These are phyloP conservation scores for Denticeps clupeoides DNA, from an alignment of 2,797 vertebrate species.

Conservation along the genomic window DNA sequence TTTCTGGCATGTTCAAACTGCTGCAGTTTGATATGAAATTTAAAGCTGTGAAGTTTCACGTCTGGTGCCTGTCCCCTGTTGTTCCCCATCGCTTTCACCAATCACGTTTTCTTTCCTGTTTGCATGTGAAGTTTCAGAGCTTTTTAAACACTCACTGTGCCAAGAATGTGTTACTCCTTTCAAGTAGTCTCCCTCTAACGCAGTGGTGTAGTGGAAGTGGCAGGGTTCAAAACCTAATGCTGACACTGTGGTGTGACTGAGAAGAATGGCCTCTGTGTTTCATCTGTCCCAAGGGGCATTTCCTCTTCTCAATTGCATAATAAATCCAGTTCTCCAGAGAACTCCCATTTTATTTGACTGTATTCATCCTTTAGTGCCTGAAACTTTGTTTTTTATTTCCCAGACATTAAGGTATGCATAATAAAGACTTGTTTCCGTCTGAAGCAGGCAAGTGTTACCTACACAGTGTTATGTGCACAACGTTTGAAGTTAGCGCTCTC, in stretches of 20 bases:
- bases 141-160: conserved; percentile 21
- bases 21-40: conserved; percentile 7
- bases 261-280: no score
- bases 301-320: neutral
- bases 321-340: conserved; percentile 8
- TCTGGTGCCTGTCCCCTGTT: neutral
- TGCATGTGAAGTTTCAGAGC: conserved; percentile 12
- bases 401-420: conserved; percentile 33
- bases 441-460: conserved; percentile 30
- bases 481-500: conserved; percentile 34
- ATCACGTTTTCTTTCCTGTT: conserved; percentile 3
- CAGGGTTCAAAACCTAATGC: conserved; percentile 14
- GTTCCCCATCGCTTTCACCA: neutral
- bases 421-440: conserved; percentile 27
- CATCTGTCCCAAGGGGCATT: no score
- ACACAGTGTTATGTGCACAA: conserved; percentile 20
- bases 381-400: conserved; percentile 22
- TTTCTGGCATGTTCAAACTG: neutral
- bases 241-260: no score
- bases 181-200: conserved; percentile 3
- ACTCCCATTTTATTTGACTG: conserved; percentile 7
- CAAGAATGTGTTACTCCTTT: conserved; percentile 11
- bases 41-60: neutral
- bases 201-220: conserved; percentile 5
- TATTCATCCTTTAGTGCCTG: conserved; percentile 4